Percentiles rank a stretch among this genome's conserved stretches.
phyloP scores from a whole-genome alignment of 1,140 invertebrate genomes.

The Lepidurus couesii region DNA sequence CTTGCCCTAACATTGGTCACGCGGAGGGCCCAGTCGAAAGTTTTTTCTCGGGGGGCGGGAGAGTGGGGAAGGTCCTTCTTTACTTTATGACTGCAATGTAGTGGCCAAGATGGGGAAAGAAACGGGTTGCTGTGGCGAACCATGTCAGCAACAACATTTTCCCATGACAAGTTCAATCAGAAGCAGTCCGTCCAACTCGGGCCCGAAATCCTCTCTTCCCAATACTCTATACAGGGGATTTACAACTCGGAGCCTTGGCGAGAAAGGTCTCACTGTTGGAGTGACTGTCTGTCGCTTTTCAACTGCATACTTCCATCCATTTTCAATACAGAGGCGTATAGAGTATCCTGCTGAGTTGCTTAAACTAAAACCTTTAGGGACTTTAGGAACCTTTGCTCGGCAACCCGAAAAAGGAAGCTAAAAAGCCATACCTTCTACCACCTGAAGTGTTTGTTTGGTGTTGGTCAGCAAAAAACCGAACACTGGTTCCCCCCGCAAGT shows the following conservation, averaged over 20 bases:
- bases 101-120: background rate
- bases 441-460: constrained; percentile 21
- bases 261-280: constrained; percentile 17
- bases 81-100: constrained; percentile 15
- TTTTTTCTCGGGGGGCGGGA: background rate
- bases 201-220: background rate
- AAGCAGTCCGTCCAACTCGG: background rate
- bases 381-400: background rate
- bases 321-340: constrained; percentile 1
- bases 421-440: constrained; percentile 4
- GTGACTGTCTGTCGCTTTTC: constrained; percentile 19
- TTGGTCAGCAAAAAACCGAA: background rate
- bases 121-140: background rate
- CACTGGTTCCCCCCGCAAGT: background rate
- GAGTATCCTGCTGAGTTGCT: background rate
- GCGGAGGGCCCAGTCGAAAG: background rate
- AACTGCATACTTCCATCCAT: constrained; percentile 1
- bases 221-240: background rate
- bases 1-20: constrained; percentile 15
- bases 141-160: constrained; percentile 13
- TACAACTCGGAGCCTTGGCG: background rate
- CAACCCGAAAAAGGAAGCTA: constrained; percentile 7
- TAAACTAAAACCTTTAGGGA: background rate
- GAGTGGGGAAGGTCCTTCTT: background rate
- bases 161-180: constrained; percentile 21